Conservation (phyloP, 2,797 vertebrate species). For the Argentina silus region DNA sequence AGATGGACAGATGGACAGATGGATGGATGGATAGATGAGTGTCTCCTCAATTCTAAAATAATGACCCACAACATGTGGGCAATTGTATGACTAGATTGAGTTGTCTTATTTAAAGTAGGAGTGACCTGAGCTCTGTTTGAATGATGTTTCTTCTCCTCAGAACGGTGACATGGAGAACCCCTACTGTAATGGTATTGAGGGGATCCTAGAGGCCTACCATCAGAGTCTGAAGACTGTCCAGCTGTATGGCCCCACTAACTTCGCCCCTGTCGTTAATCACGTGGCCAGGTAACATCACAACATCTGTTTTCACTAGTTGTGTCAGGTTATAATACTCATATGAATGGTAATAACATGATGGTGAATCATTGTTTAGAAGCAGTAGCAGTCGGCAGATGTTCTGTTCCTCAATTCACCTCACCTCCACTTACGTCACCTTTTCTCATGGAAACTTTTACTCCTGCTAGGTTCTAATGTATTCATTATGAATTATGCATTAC, state of each 20-base stretch:
- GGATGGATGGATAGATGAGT: too few species aligned
- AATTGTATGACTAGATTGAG: neutral
- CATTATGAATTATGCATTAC: neutral
- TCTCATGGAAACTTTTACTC: neutral
- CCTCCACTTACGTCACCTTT: neutral
- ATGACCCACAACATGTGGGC: too few species aligned
- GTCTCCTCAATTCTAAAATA: too few species aligned
- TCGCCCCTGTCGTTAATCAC: conserved; percentile 92
- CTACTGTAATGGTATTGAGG: conserved; percentile 91
- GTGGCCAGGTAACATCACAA: conserved; percentile 86
- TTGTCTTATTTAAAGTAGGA: neutral
- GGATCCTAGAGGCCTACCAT: conserved; percentile 94
- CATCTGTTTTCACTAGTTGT: neutral
- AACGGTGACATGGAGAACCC: conserved; percentile 93
- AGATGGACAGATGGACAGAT: too few species aligned
- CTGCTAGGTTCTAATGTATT: neutral
- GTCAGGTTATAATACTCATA: too few species aligned
- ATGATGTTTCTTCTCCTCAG: conserved; percentile 63
- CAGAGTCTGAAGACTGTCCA: conserved; percentile 93
- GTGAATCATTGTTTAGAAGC: too few species aligned
- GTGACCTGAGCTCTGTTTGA: neutral
- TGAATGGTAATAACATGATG: neutral
- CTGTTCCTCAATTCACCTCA: neutral
- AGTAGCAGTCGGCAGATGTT: neutral
- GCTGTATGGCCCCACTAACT: conserved; percentile 95